phyloP scores from a whole-genome alignment of 2,113 vertebrate species.

The Oreochromis spilurus region DNA sequence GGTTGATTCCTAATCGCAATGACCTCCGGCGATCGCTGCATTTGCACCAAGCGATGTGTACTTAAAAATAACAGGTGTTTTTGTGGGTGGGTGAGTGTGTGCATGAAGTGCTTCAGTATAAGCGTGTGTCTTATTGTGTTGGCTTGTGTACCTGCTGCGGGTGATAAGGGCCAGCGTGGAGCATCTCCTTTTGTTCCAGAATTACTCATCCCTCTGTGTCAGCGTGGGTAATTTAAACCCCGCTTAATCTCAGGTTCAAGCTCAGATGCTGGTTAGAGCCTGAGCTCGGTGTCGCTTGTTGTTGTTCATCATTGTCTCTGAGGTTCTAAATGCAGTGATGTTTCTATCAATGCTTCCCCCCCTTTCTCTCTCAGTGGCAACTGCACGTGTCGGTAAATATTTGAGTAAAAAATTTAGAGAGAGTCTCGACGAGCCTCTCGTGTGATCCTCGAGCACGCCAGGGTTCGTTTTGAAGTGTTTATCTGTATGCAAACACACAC shows the following conservation, averaged over 20 bases:
- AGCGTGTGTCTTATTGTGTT: slow-evolving; percentile 29
- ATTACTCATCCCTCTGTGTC: slow-evolving; percentile 45
- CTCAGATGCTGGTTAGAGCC: slow-evolving; percentile 12
- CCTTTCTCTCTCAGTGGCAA: background rate
- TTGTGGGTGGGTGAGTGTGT: background rate
- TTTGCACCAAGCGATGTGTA: background rate
- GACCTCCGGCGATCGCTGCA: background rate
- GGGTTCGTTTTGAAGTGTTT: slow-evolving; percentile 23
- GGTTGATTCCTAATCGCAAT: background rate
- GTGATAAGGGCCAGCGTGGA: slow-evolving; percentile 49
- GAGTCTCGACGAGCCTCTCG: background rate
- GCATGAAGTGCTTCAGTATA: background rate
- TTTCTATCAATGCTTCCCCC: background rate
- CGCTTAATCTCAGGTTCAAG: slow-evolving; percentile 33
- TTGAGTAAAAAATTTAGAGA: background rate
- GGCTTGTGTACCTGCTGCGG: slow-evolving; percentile 48
- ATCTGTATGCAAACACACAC: background rate
- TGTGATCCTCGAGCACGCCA: background rate
- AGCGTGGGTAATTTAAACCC: slow-evolving; percentile 51
- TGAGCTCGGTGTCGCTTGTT: background rate
- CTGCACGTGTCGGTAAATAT: background rate
- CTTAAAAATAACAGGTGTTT: background rate
- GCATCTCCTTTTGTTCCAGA: slow-evolving; percentile 44
- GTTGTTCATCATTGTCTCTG: background rate
- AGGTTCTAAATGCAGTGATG: background rate